Percentiles rank a stretch among this genome's conserved stretches.
phyloP scores from a whole-genome alignment of 2,113 vertebrate species.

The Leucoraja erinaceus region DNA sequence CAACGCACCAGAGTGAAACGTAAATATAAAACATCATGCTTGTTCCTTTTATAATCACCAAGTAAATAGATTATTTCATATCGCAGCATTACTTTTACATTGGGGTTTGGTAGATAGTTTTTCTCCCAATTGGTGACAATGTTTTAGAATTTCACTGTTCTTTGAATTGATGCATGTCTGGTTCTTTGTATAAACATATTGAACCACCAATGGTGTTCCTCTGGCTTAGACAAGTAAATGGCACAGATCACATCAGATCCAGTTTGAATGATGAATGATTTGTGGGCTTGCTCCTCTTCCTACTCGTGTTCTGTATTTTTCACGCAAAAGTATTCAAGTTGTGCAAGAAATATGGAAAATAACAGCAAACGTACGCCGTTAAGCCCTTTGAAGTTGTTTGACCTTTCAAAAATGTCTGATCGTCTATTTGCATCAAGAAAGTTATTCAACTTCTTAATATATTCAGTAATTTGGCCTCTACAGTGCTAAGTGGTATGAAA shows the following conservation, averaged over 20 bases:
- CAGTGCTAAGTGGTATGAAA: no score
- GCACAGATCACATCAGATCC: neutral
- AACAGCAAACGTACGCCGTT: no score
- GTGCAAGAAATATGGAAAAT: neutral
- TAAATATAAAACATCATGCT: neutral
- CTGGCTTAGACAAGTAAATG: neutral
- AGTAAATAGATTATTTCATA: neutral
- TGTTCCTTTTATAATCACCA: neutral
- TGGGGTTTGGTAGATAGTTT: neutral
- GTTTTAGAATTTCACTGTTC: neutral
- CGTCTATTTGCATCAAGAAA: no score
- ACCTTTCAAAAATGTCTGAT: no score
- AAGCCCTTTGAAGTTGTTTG: no score
- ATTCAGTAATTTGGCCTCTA: no score
- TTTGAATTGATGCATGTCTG: neutral
- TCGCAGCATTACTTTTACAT: neutral
- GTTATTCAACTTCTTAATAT: no score
- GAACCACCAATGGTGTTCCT: neutral
- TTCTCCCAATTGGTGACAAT: neutral
- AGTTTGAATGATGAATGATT: neutral
- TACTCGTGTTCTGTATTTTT: neutral
- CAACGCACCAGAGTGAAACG: neutral
- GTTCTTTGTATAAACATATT: neutral
- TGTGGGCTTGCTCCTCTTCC: neutral
- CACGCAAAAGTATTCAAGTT: neutral